Conservation (phyloP, 2,797 vertebrate genomes). For the Oryzias dopingdopingensis region DNA sequence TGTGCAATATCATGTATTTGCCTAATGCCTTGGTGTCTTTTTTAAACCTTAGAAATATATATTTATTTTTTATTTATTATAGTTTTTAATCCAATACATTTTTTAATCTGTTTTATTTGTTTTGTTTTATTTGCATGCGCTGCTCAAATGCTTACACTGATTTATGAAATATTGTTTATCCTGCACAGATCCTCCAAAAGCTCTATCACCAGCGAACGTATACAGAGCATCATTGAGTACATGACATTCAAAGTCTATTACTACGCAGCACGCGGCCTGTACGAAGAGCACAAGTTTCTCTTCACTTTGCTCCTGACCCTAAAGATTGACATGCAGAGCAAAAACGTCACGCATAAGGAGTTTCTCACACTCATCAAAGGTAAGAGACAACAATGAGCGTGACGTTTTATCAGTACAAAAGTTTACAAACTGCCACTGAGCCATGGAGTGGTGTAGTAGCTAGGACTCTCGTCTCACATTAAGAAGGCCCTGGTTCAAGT, state of each 20-base stretch:
- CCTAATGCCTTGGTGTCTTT: too few species aligned
- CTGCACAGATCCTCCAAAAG: constrained; percentile 84
- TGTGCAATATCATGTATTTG: too few species aligned
- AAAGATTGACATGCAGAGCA: constrained; percentile 94
- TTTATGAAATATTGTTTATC: neutral
- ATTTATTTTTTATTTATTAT: too few species aligned
- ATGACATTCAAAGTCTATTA: constrained; percentile 93
- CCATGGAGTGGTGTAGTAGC: too few species aligned
- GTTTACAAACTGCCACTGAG: too few species aligned
- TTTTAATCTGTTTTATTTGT: too few species aligned
- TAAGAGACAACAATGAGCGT: constrained; percentile 44
- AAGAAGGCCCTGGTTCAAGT: too few species aligned
- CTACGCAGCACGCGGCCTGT: constrained; percentile 88
- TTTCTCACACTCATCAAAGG: constrained; percentile 96
- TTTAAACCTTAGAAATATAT: too few species aligned
- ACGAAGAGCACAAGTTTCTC: constrained; percentile 94
- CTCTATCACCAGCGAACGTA: constrained; percentile 90
- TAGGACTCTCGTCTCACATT: too few species aligned
- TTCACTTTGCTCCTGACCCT: constrained; percentile 91
- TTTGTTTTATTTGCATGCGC: too few species aligned
- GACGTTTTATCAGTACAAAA: neutral
- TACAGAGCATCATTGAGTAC: constrained; percentile 88
- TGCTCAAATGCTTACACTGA: neutral
- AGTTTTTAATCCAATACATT: too few species aligned
- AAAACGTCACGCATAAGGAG: constrained; percentile 87